A percentile compares a stretch with the other conserved stretches of the same genome.
Evolutionary conservation across 2,888 invertebrate species (phyloP).

Genomic region (Aelia acuminata): DNA sequence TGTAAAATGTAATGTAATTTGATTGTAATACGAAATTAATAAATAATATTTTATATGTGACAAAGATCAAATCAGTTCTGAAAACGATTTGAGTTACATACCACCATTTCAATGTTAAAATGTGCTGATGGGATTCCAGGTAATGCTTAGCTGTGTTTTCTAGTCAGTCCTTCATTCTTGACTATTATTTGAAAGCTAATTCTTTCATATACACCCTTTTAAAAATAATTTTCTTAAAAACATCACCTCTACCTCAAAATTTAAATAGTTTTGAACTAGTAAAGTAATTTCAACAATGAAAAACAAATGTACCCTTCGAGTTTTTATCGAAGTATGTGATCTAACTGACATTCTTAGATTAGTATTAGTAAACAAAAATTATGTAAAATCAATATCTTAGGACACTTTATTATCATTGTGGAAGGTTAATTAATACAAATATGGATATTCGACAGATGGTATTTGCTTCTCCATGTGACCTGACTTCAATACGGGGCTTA

Average conservation of each 20-base stretch:
- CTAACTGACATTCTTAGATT: background rate
- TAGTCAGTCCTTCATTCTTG: background rate
- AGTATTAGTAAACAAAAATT: background rate
- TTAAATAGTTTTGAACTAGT: background rate
- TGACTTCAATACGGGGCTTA: no score
- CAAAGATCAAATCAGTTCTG: background rate
- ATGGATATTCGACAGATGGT: background rate
- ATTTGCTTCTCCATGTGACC: background rate
- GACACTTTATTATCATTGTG: background rate
- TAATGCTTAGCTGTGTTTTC: background rate
- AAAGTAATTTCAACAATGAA: background rate
- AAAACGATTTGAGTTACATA: background rate
- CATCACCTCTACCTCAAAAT: background rate
- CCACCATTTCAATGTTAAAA: background rate
- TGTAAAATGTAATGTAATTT: no score
- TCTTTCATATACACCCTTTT: background rate
- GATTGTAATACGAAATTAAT: no score
- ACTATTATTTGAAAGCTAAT: background rate
- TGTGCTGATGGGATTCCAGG: background rate
- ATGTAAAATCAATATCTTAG: background rate
- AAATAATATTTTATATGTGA: no score
- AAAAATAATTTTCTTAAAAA: background rate
- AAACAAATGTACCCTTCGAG: background rate
- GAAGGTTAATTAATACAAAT: background rate
- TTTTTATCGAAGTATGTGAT: background rate